Conservation (phyloP, 2,797 vertebrate genomes). For the Sebastiscus albofasciatus region DNA sequence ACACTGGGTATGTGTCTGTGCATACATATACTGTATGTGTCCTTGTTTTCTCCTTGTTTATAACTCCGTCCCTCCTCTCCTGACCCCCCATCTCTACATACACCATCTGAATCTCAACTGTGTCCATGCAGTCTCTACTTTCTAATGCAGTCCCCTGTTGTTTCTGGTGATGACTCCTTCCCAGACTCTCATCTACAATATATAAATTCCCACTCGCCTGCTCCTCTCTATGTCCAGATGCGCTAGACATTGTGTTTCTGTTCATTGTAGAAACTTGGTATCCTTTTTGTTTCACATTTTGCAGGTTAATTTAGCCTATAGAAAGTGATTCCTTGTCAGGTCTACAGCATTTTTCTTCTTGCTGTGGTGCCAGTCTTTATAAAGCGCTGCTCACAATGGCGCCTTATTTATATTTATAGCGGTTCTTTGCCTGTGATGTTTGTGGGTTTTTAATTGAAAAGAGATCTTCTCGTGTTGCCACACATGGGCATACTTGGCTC, state of each 20-base stretch:
- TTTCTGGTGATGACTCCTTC: constrained; percentile 29
- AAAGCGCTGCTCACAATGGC: background rate
- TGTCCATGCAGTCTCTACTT: constrained; percentile 32
- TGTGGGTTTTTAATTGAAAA: no score
- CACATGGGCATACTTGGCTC: no score
- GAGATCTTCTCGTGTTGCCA: no score
- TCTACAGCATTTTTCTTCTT: background rate
- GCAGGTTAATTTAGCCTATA: background rate
- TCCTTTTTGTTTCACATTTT: constrained; percentile 4
- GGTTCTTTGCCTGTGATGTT: no score
- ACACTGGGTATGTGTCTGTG: background rate
- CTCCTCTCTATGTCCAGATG: constrained; percentile 20
- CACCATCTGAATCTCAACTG: constrained; percentile 50
- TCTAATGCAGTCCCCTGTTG: constrained; percentile 21
- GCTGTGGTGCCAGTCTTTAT: background rate
- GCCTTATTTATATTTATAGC: no score
- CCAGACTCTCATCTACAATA: constrained; percentile 18
- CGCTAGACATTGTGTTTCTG: background rate
- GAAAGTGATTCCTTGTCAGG: background rate
- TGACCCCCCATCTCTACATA: constrained; percentile 15
- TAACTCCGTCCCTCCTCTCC: background rate
- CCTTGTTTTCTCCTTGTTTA: constrained; percentile 41
- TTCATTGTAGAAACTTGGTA: constrained; percentile 5
- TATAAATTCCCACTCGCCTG: constrained; percentile 23
- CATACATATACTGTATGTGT: background rate